These are phyloP conservation scores for Knipowitschia caucasica DNA, from an alignment of 2,797 vertebrate genomes.

Conservation along the genomic window DNA sequence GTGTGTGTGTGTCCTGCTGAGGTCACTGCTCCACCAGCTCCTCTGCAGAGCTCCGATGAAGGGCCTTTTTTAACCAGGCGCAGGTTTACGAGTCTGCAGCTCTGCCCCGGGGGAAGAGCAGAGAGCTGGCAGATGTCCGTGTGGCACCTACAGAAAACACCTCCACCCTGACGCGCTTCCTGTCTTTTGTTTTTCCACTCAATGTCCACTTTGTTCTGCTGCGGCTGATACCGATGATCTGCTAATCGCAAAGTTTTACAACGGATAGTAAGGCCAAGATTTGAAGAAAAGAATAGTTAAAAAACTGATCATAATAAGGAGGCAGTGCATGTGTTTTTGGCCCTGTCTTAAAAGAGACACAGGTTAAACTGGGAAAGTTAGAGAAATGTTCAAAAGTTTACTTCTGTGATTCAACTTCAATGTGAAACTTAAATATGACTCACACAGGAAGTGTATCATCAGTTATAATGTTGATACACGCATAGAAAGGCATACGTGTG, in stretches of 20 bases:
- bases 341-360: too few species aligned
- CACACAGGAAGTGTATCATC: too few species aligned
- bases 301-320: too few species aligned
- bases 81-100: slow-evolving; percentile 54
- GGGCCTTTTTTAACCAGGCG: slow-evolving; percentile 76
- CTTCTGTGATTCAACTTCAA: too few species aligned
- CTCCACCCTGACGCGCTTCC: slow-evolving; percentile 29
- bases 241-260: neutral
- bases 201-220: neutral
- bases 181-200: neutral
- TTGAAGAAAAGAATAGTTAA: neutral
- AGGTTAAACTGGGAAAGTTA: too few species aligned
- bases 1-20: too few species aligned
- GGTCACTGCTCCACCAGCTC: slow-evolving; percentile 62
- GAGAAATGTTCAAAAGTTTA: too few species aligned
- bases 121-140: slow-evolving; percentile 81
- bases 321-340: too few species aligned
- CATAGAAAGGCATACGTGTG: too few species aligned
- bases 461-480: too few species aligned
- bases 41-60: slow-evolving; percentile 45
- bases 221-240: neutral
- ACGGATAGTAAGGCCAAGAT: neutral
- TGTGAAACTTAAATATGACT: too few species aligned
- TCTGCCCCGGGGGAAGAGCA: slow-evolving; percentile 69
- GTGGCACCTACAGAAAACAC: slow-evolving; percentile 68